A percentile compares a stretch with the other conserved stretches of the same genome.
Evolutionary conservation across 2,113 vertebrate species (phyloP).

Genomic region (Pimephales promelas): DNA sequence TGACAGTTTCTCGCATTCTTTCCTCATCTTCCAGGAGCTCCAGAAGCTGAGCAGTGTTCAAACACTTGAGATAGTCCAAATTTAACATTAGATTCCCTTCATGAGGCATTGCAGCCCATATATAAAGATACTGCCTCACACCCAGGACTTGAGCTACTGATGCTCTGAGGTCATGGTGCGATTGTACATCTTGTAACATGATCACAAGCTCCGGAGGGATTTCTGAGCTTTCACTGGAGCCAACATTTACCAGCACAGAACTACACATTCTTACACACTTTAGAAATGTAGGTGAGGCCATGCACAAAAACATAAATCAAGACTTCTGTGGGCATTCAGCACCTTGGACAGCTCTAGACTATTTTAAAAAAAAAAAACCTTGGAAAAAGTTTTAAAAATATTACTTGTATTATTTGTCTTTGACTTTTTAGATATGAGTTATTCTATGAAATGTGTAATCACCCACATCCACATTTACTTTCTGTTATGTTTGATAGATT

Average conservation of each 20-base stretch:
- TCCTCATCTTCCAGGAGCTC: conserved; percentile 66
- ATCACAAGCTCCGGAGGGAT: neutral
- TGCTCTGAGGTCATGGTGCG: neutral
- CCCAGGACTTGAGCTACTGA: neutral
- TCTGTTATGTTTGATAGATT: too few species aligned
- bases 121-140: neutral
- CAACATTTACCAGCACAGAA: neutral
- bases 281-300: neutral
- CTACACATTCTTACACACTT: neutral
- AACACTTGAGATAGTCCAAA: conserved; percentile 37
- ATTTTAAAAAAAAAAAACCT: neutral
- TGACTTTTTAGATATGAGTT: neutral
- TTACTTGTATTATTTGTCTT: neutral
- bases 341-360: conserved; percentile 26
- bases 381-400: neutral
- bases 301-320: neutral
- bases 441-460: neutral
- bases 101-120: conserved; percentile 30
- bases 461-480: too few species aligned
- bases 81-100: conserved; percentile 39
- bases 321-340: neutral
- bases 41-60: conserved; percentile 60
- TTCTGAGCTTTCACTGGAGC: neutral
- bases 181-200: conserved; percentile 18
- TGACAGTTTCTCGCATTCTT: conserved; percentile 51